phyloP scores from a whole-genome alignment of 1,140 invertebrate genomes.

The Pseudomyrmex dendroicus region DNA sequence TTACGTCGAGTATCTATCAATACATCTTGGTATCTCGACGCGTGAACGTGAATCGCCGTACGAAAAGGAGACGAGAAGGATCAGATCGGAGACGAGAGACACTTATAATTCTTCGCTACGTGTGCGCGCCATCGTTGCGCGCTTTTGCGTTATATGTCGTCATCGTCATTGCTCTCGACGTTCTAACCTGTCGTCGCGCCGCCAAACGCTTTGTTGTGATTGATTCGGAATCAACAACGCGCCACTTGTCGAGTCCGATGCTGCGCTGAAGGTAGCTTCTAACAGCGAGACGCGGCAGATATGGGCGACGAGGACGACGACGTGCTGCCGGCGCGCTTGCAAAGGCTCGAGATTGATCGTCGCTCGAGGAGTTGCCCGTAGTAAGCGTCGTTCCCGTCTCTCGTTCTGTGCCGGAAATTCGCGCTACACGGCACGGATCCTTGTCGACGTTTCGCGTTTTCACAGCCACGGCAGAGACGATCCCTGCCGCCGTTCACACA shows the following conservation, averaged over 20 bases:
- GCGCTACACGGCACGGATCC: too few relatives aligned
- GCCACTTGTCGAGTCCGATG: constrained; percentile 65
- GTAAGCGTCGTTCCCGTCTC: constrained; percentile 68
- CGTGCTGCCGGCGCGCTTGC: constrained; percentile 80
- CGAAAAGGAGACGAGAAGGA: not conserved
- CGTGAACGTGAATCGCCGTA: not conserved
- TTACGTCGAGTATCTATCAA: not conserved
- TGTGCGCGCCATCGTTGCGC: constrained; percentile 25
- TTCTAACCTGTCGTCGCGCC: constrained; percentile 65
- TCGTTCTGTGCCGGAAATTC: too few relatives aligned
- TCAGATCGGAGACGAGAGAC: not conserved
- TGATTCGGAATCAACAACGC: constrained; percentile 56
- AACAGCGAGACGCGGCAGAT: constrained; percentile 54
- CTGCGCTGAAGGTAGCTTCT: constrained; percentile 67
- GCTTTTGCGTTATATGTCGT: constrained; percentile 32
- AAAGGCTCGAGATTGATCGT: constrained; percentile 83
- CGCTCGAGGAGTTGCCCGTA: constrained; percentile 69
- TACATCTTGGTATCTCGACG: too few relatives aligned
- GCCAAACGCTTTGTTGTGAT: not conserved
- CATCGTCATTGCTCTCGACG: constrained; percentile 16
- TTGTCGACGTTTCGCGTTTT: too few relatives aligned
- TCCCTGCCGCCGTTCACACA: too few relatives aligned
- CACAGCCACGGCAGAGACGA: too few relatives aligned
- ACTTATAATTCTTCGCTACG: not conserved
- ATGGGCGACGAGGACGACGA: constrained; percentile 80